A percentile compares a stretch with the other conserved stretches of the same genome.
Conservation (phyloP, 2,113 vertebrate genomes). For the Rhinoptilus africanus region DNA sequence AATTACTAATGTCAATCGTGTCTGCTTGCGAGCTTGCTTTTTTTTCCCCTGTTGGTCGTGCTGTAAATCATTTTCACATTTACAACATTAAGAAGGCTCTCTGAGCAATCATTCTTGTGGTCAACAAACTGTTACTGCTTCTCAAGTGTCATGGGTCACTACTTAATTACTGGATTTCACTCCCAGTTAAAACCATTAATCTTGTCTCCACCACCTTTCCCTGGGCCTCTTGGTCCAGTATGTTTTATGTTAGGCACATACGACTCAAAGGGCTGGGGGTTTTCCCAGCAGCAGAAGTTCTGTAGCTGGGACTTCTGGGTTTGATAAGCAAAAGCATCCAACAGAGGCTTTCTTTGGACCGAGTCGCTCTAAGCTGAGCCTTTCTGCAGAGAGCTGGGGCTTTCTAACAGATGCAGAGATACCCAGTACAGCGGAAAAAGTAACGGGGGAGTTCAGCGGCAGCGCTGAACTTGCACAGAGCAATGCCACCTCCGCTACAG, state of each 20-base stretch:
- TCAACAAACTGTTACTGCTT: slow-evolving; percentile 62
- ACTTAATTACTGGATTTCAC: slow-evolving; percentile 69
- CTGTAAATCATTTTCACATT: slow-evolving; percentile 69
- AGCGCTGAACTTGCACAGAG: neutral
- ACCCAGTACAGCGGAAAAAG: neutral
- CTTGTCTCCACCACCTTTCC: slow-evolving; percentile 55
- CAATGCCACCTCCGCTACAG: neutral
- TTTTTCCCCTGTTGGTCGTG: slow-evolving; percentile 1
- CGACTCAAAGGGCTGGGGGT: neutral
- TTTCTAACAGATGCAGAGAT: neutral
- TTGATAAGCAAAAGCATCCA: neutral
- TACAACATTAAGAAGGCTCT: slow-evolving; percentile 53
- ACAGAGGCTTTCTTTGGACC: neutral
- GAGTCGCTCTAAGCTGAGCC: neutral
- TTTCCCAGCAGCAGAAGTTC: neutral
- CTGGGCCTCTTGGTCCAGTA: slow-evolving; percentile 22
- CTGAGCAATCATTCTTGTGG: slow-evolving; percentile 55
- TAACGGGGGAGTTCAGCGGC: neutral
- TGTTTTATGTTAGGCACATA: slow-evolving; percentile 49
- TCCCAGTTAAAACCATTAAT: slow-evolving; percentile 64
- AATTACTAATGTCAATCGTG: slow-evolving; percentile 53
- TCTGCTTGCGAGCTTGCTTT: slow-evolving; percentile 15
- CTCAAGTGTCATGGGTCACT: slow-evolving; percentile 64
- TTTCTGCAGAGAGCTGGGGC: neutral
- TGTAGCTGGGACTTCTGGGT: neutral